Evolutionary conservation across 2,888 invertebrate genomes (phyloP).

Genomic region (Troides helena): DNA sequence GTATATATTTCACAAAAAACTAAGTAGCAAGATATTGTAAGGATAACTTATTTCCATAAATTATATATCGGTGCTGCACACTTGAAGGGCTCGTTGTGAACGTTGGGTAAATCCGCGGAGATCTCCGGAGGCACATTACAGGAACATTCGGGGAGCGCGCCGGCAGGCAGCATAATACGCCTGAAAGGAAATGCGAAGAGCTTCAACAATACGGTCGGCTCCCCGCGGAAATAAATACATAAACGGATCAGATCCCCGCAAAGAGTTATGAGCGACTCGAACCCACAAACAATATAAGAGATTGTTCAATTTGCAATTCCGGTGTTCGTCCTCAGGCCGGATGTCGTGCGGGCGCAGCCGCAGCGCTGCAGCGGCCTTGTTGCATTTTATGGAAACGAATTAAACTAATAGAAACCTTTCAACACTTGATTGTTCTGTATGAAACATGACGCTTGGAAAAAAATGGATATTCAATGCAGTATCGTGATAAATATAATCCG

Average conservation of each 20-base stretch:
- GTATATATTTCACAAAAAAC: too few species aligned
- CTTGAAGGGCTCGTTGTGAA: neutral
- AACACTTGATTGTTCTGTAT: too few species aligned
- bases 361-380: too few species aligned
- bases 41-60: neutral
- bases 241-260: constrained; percentile 4
- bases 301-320: too few species aligned
- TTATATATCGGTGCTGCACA: neutral
- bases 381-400: too few species aligned
- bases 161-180: neutral
- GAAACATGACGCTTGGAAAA: too few species aligned
- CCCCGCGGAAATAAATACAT: constrained; percentile 22
- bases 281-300: too few species aligned
- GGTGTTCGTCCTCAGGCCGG: too few species aligned
- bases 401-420: too few species aligned
- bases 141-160: neutral
- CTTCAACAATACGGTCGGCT: constrained; percentile 14
- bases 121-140: constrained; percentile 1
- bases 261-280: neutral
- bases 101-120: neutral
- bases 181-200: constrained; percentile 16
- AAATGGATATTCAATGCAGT: too few species aligned
- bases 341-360: too few species aligned
- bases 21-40: neutral
- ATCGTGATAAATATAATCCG: too few species aligned